phyloP scores from a whole-genome alignment of 2,888 invertebrate genomes.

The Tetranychus piercei region DNA sequence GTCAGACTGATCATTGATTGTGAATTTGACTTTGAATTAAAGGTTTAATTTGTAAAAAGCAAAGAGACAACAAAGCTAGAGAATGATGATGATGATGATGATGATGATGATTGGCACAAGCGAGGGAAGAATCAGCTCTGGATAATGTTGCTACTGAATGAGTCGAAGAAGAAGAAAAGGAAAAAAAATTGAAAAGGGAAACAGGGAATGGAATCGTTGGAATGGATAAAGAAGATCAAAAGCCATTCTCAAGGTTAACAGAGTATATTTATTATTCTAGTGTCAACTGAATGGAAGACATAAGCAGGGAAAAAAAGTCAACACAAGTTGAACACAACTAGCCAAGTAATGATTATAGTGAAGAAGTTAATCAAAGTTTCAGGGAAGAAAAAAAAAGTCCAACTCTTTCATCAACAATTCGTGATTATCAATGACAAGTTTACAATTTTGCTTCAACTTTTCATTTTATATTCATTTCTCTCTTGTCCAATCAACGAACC shows the following conservation, averaged over 20 bases:
- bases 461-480: too few species aligned
- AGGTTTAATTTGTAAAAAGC: too few species aligned
- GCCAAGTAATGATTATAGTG: not conserved
- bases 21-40: not conserved
- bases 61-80: not conserved
- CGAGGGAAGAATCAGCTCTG: not conserved
- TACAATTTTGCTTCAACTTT: too few species aligned
- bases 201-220: not conserved
- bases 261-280: not conserved
- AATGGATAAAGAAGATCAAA: not conserved
- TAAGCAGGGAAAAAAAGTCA: not conserved
- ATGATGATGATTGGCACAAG: not conserved
- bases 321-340: too few species aligned
- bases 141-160: not conserved
- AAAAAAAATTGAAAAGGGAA: not conserved
- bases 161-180: not conserved
- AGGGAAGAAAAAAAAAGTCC: too few species aligned
- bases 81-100: not conserved
- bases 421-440: too few species aligned
- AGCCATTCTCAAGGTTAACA: not conserved
- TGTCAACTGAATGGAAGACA: not conserved
- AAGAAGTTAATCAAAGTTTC: not conserved
- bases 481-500: too few species aligned
- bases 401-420: too few species aligned
- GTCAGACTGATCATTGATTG: slow-evolving; percentile 1